Base-by-base conservation (phyloP, 2,888 invertebrate genomes). In the Hyles lineata region DNA sequence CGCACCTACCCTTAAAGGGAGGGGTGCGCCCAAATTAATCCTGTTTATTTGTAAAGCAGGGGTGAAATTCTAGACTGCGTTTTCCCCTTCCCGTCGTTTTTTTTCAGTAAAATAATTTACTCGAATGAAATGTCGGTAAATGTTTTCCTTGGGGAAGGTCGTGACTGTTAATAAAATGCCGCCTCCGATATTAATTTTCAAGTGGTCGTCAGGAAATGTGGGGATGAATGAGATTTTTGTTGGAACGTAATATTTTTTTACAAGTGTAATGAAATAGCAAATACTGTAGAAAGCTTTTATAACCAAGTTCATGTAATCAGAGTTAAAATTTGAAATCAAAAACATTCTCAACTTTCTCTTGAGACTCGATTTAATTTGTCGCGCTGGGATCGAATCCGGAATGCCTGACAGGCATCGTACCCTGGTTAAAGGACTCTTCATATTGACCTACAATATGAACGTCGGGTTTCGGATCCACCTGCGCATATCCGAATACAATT, bases 21-120 rank as follows among this genome's bases (percentile, higher is more conserved):
- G 61, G 15, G 19, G 61, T 61, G 29, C 32, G 32, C 43, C 50
- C 15, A 50, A 67, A 67, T 67, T 67, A 67, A 67, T 23, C 43
- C 8, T 50, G 17, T 50, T 50, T 67, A 50, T 23, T 50, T 25
- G 15, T 62, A 62, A 5, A 62, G n/a, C 55, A 2, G 55, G 55
- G 55, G 35, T 35, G 7, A 67, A 67, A 67, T 67, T 67, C 50
- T 50, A 23, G 67, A 15, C 35, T 63, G 43, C 43, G 23, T 15
- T 35, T 50, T 23, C 21, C 23, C 43, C 23, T 67, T 23, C 17
- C 55, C n/a, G 17, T n/a, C n/a, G n/a, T 5, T 55, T 19, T 61
- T 35, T 63, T 67, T n/a, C 43, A 7, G 17, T 23, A 50, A 67
- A 23, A 67, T 35, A 43, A 50, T 23, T 23, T 21, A 7, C 67